These are phyloP conservation scores for Leuciscus waleckii DNA, from an alignment of 2,797 vertebrate genomes.

Conservation along the genomic window DNA sequence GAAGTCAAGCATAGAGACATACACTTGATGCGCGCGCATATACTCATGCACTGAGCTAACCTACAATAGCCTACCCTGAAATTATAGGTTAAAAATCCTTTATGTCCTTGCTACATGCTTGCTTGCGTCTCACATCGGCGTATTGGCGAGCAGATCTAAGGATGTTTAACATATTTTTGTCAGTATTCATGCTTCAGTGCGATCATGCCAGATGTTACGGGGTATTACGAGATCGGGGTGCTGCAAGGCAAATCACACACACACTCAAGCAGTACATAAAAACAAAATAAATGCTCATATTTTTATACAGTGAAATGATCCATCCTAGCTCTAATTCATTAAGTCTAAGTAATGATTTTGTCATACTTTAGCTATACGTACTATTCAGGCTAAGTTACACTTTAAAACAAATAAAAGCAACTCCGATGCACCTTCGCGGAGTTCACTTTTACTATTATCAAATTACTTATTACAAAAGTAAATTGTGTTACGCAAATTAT, in stretches of 20 bases:
- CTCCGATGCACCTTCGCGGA: background rate
- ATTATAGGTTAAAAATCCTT: background rate
- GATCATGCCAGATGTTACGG: constrained; percentile 44
- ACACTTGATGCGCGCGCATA: background rate
- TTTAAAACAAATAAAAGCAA: background rate
- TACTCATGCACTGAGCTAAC: background rate
- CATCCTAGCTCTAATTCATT: background rate
- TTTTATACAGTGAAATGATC: background rate
- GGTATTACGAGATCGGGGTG: constrained; percentile 41
- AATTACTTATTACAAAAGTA: background rate
- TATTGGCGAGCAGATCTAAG: background rate
- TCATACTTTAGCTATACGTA: background rate
- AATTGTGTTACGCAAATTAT: background rate
- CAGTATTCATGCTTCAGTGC: constrained; percentile 2
- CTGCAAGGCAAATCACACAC: constrained; percentile 32
- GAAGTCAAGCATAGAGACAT: background rate
- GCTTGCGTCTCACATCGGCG: background rate
- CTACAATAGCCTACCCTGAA: background rate
- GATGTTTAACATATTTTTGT: constrained; percentile 9
- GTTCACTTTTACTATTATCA: background rate
- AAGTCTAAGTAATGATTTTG: background rate
- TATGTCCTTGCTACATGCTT: background rate
- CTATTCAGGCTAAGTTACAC: background rate
- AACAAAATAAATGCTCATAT: constrained; percentile 35
- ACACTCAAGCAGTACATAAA: constrained; percentile 9